Evolutionary conservation across 2,113 vertebrate species (phyloP), one percentile per base, ranked within the genome.

Genomic region (Cyprinodon brontotheroides): DNA sequence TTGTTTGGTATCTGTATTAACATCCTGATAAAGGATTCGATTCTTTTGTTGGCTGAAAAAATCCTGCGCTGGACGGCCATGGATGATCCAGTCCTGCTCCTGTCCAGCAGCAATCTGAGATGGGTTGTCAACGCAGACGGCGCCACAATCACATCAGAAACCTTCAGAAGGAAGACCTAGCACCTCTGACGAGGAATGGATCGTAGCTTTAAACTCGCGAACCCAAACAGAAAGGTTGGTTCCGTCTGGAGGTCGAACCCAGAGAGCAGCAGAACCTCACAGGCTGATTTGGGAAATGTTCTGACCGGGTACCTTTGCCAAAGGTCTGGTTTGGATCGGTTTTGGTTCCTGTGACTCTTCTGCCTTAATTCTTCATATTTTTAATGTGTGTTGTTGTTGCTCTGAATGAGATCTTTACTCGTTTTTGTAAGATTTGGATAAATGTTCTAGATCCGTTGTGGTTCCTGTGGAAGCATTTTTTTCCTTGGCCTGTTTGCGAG

Each of bases 171-270:
- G n/a, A 45, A 7, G 64, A 13, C 4, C 40, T 20, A 7, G 20
- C 0, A 13, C 4, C 11, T 29, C 12, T 43, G n/a, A 29, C 9
- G 22, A 47, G 50, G 50, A 53, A 15, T 4, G 41, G 41, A 41
- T 9, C 41, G 9, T 41, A 41, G 41, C 41, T 6, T 41, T 9
- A 41, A 41, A 41, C 9, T 9, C 41, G 3, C 14, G 50, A 17
- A 17, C 3, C n/a, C 4, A 6, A 22, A 47, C 1, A 12, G 39
- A 17, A 1, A 4, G 20, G 39, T 20, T 10, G 41, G 29, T 65
- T 71, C 0, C 3, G 22, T 77, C 70, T 63, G 60, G 64, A 45
- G 70, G 67, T n/a, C 6, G 0, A 63, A 84, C 80, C 86, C 73
- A 77, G 70, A 77, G 39, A 39, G 36, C 5, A 9, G 4, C 1